phyloP scores from a whole-genome alignment of 2,888 invertebrate species.

The Sinelater perroti region DNA sequence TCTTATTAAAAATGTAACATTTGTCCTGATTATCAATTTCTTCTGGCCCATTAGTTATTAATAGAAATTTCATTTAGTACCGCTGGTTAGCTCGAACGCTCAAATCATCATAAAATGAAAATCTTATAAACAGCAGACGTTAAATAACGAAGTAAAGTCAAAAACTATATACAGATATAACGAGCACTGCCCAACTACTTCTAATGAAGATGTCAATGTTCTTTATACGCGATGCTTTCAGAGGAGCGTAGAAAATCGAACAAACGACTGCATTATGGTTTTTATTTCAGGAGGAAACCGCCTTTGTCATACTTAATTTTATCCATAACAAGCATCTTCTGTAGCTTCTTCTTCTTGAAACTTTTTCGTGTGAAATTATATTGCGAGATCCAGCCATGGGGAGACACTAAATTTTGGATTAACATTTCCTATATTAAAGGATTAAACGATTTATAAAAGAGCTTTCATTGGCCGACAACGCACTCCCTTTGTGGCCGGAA shows the following conservation, averaged over 20 bases:
- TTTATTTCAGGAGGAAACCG: constrained; percentile 49
- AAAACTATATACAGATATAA: constrained; percentile 48
- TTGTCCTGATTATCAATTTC: too few relatives aligned
- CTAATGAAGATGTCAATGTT: constrained; percentile 51
- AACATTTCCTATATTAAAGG: constrained; percentile 26
- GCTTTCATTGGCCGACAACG: constrained; percentile 18
- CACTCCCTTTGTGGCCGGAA: constrained; percentile 14
- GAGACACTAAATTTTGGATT: constrained; percentile 20
- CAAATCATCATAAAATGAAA: constrained; percentile 43
- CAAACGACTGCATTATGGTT: constrained; percentile 50
- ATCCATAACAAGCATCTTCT: constrained; percentile 29
- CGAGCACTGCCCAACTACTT: constrained; percentile 45
- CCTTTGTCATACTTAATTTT: constrained; percentile 50
- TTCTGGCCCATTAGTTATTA: too few relatives aligned
- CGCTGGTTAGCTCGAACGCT: constrained; percentile 19
- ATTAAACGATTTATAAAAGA: constrained; percentile 19
- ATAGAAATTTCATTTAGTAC: too few relatives aligned
- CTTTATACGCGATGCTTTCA: constrained; percentile 46
- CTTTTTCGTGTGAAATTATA: constrained; percentile 6
- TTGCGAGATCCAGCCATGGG: background rate
- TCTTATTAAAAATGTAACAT: too few relatives aligned
- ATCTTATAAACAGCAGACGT: constrained; percentile 43
- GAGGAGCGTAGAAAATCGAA: constrained; percentile 55
- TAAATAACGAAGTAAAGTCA: constrained; percentile 44
- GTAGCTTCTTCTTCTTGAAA: constrained; percentile 16